Base-by-base conservation (phyloP, 2,113 vertebrate genomes). In the Austrofundulus limnaeus region DNA sequence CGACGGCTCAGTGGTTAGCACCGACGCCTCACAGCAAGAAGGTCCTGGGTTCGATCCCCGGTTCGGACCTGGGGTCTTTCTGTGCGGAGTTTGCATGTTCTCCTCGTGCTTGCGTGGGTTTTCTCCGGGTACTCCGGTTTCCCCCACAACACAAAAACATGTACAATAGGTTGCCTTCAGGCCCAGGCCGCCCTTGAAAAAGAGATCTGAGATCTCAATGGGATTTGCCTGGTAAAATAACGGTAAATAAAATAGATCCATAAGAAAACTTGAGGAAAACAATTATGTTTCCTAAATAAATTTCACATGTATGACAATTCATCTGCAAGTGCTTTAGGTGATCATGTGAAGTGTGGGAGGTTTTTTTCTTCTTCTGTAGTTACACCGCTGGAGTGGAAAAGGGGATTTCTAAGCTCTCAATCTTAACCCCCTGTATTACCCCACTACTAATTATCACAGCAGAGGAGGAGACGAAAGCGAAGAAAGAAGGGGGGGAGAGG, bases 361-460 rank as follows among this genome's bases (percentile, higher is more conserved):
- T 64, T 61, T 81, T 72, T 9, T 49, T 55, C 81, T 81, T 72
- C 31, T 49, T 55, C 81, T 77, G 77, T 60, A 77, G 86, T 60
- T 80, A 79, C 84, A 80, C 66, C 75, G 77, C 41, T 58, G 54
- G 80, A 77, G 73, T 82, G 69, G 79, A 86, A 83, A 85, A 82
- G 66, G 83, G 86, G 78, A 87, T 89, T 88, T 88, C 66, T 70
- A 62, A 78, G 65, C 53, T 63, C 52, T 75, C 2, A 19, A 51
- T 75, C 63, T 82, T 62, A 67, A 66, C 31, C 60, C 72, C 69
- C 48, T 4, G 75, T 64, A 77, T 85, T 74, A 81, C 73, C 77
- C 75, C 75, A 66, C 83, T 83, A 63, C 81, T 84, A 88, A 88
- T 87, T 86, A 89, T 89, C 85, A 73, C 76, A 74, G 75, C 63